Evolutionary conservation across 2,888 invertebrate genomes (phyloP).

Genomic region (Caenorhabditis sp.): DNA sequence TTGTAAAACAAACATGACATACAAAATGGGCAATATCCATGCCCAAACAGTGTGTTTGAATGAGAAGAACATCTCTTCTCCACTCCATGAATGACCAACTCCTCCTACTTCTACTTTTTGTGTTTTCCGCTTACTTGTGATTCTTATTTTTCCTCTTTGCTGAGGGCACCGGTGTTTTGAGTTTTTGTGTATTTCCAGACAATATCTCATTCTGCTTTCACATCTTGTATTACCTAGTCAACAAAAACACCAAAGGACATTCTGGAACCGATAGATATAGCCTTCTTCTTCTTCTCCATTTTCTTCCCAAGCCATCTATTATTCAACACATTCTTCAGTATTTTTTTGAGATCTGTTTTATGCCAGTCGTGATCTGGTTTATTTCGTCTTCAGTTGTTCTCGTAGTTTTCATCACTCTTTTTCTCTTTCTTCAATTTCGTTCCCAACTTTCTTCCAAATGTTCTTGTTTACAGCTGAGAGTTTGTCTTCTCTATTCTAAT

Average conservation of each 20-base stretch:
- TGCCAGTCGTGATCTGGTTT: constrained; percentile 4
- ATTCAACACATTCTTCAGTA: constrained; percentile 23
- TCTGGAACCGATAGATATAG: constrained; percentile 12
- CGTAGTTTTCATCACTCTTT: background rate
- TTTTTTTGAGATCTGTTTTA: constrained; percentile 8
- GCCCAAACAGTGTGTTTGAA: constrained; percentile 44
- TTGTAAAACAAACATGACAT: constrained; percentile 63
- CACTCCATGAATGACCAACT: constrained; percentile 24
- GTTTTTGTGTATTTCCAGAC: constrained; percentile 4
- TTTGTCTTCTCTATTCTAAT: too few relatives aligned
- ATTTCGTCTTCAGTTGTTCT: background rate
- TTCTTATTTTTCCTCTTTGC: constrained; percentile 3
- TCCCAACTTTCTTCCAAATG: too few relatives aligned
- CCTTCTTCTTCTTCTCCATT: too few relatives aligned
- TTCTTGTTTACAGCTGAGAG: too few relatives aligned
- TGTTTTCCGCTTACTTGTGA: constrained; percentile 10
- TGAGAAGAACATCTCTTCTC: constrained; percentile 9
- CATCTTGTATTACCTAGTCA: constrained; percentile 37
- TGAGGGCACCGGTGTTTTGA: background rate
- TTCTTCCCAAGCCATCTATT: constrained; percentile 18
- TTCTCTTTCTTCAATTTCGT: too few relatives aligned
- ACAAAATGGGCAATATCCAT: constrained; percentile 24
- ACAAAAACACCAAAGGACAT: constrained; percentile 15
- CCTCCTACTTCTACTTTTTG: background rate
- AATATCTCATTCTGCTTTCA: background rate